Evolutionary conservation across 1,140 invertebrate species (phyloP), one percentile per base, ranked within the genome.

Genomic region (Zaprionus ghesquierei): DNA sequence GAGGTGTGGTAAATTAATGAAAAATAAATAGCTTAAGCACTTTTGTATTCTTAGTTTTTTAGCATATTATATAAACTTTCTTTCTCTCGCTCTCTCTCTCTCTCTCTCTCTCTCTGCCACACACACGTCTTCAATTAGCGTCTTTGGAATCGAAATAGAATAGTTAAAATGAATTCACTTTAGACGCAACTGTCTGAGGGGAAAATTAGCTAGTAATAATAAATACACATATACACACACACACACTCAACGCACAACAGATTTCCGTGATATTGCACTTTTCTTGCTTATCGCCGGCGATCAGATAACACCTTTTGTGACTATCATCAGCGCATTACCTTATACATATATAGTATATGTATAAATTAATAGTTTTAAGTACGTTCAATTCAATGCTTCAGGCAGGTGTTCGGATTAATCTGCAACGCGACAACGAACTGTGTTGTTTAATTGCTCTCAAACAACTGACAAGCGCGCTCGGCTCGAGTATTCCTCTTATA

Each of bases 401-500:
- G 4, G 25, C 8, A 12, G 2, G 3, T 65, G 3, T 18, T 10
- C 15, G 6, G 5, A 10, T 12, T 44, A 25, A 29, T 58, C 13
- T 29, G 25, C 27, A 27, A 15, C 5, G 25, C 27, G 41, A 54
- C 20, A 22, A 41, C 50, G 35, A 53, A 44, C 33, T n/a, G 59
- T 33, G 5, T 58, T 10, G 38, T 1, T 56, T 33, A 63, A 70
- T 63, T 35, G 53, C 22, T 31, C 13, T 1, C 33, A 46, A 35
- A 13, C 46, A 53, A 75, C 66, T 75, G 59, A 0, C 20, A 13
- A 10, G n/a, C 5, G 3, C 10, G 9, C 41, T 5, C 2, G 10
- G 29, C 23, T 20, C 25, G 6, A 38, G 18, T 10, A 49, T 31
- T 33, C 4, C 53, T 49, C 55, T 59, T 66, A 72, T 71, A 53